Evolutionary conservation across 2,797 vertebrate species (phyloP), one percentile per base, ranked within the genome.

Genomic region (Sebastes paucispinis): DNA sequence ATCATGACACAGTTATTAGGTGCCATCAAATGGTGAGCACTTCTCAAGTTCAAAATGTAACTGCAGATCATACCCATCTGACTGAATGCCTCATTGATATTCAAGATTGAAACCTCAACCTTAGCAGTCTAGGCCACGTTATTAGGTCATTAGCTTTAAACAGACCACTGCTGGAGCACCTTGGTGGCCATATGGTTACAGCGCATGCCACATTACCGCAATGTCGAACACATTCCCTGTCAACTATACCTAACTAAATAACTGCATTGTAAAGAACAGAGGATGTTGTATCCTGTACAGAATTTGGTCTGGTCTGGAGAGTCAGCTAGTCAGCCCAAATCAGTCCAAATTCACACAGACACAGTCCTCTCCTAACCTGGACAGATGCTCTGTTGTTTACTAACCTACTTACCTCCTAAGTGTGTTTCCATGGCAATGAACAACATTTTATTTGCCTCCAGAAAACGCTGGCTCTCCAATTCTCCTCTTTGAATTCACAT

Each of bases 311-410:
- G 24, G 62, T 73, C 70, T 69, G 27, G 14, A 47, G 78, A 73
- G 43, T 54, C 31, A 64, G 55, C 62, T n/a, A 22, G 27, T 43
- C 59, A 22, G 22, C 13, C 16, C 20, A 13, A 22, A 79, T 68
- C 58, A 36, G 52, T 57, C 68, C 16, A 81, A 52, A 77, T 60
- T 75, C 18, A 75, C 52, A 77, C 63, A 67, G 36, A 65, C 55
- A 47, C 11, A 34, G 34, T 50, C 57, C 73, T 36, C 32, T 63
- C 4, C 54, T 55, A 82, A 75, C 68, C 83, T 74, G 69, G 64
- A 82, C 80, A 79, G 79, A 84, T 69, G 77, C 72, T 64, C 60
- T 34, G 76, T 82, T 83, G 70, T 84, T 77, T 79, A 78, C 73
- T 47, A 78, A 84, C 77, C 74, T 73, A 82, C 80, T 87, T 79